These are phyloP conservation scores for Catamblyrhynchus diadema DNA, from an alignment of 2,797 vertebrate species.

Conservation along the genomic window DNA sequence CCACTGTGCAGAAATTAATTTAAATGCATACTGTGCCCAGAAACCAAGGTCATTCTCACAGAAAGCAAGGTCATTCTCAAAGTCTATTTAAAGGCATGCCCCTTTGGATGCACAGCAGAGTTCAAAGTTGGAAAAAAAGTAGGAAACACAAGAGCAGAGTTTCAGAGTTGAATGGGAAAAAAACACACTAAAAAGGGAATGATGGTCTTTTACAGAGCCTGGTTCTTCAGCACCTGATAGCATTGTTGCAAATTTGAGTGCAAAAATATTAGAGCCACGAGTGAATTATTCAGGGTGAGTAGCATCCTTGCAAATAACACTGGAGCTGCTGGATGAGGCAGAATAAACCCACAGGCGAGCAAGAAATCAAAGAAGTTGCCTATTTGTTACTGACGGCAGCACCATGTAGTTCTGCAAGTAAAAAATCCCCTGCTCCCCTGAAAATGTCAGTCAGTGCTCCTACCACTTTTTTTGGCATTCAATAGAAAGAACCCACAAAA, in stretches of 20 bases:
- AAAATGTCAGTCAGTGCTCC: background rate
- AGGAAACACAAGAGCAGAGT: background rate
- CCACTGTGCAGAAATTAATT: background rate
- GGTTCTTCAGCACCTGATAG: background rate
- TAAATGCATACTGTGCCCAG: too few relatives aligned
- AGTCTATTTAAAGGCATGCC: background rate
- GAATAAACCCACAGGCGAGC: background rate
- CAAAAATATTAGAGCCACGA: background rate
- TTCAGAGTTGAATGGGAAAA: background rate
- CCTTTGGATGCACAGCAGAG: background rate
- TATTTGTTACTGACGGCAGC: background rate
- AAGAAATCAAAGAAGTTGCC: background rate
- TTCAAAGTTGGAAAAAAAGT: background rate
- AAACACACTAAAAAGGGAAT: background rate
- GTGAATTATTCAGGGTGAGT: background rate
- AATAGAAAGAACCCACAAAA: background rate
- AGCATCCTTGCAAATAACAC: background rate
- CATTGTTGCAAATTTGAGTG: background rate
- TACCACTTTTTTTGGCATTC: background rate
- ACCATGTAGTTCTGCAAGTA: background rate
- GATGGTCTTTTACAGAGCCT: background rate
- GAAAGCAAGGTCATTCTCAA: background rate
- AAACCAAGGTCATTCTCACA: background rate
- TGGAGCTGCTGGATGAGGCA: background rate
- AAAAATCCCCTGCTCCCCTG: background rate